These are phyloP conservation scores for Lepidurus arcticus DNA, from an alignment of 1,140 invertebrate genomes.

Conservation along the genomic window DNA sequence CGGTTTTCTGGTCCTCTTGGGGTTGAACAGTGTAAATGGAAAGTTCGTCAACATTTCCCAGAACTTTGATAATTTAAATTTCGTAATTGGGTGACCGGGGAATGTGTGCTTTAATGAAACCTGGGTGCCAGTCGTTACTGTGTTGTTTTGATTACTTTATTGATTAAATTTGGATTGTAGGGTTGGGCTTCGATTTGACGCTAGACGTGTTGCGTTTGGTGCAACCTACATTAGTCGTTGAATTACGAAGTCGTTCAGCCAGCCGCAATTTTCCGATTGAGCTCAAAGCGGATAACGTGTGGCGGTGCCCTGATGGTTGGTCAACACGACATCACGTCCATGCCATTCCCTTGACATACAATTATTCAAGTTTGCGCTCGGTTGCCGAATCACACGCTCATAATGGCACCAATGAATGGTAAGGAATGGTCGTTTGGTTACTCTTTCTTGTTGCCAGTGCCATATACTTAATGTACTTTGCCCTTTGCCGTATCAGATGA, in stretches of 20 bases:
- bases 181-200: conserved; percentile 43
- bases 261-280: conserved; percentile 40
- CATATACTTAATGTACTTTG: too few relatives aligned
- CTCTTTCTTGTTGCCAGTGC: too few relatives aligned
- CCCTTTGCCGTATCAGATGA: too few relatives aligned
- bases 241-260: conserved; percentile 40
- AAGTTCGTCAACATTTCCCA: too few relatives aligned
- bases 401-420: conserved; percentile 31
- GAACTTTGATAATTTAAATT: too few relatives aligned
- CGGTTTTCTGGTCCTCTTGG: too few relatives aligned
- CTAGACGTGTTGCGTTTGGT: conserved; percentile 42
- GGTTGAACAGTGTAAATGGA: too few relatives aligned
- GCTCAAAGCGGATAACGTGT: conserved; percentile 34
- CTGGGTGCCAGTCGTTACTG: background rate
- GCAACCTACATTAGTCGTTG: conserved; percentile 42
- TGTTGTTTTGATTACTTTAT: background rate
- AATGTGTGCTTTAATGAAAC: too few relatives aligned
- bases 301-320: conserved; percentile 7
- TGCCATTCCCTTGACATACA: conserved; percentile 5
- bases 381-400: conserved; percentile 20
- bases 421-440: background rate
- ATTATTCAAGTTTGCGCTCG: conserved; percentile 23
- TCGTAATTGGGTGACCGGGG: too few relatives aligned
- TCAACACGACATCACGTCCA: conserved; percentile 8
- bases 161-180: conserved; percentile 35